Conservation (phyloP, 2,888 invertebrate genomes). For the Clistopyga incitator region DNA sequence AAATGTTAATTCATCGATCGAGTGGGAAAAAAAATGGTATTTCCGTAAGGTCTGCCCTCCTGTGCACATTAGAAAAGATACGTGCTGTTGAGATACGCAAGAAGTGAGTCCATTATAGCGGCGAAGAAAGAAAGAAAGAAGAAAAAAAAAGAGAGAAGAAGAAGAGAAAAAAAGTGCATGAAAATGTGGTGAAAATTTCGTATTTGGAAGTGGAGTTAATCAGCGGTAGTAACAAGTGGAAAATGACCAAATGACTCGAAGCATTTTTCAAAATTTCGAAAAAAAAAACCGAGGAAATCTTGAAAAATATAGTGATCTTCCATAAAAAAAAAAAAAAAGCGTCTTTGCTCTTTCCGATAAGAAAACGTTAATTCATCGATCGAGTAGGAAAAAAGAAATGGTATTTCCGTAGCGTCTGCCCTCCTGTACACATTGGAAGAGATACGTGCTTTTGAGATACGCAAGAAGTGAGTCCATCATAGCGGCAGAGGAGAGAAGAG, state of each 20-base stretch:
- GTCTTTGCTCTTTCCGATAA: too few relatives aligned
- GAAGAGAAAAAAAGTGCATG: background rate
- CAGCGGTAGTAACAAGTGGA: background rate
- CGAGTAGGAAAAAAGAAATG: background rate
- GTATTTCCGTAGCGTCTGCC: background rate
- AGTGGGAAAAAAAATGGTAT: background rate
- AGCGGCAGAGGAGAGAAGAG: background rate
- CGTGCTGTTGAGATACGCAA: background rate
- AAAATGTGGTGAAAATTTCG: background rate
- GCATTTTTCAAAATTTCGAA: too few relatives aligned
- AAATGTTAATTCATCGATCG: too few relatives aligned
- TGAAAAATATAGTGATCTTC: too few relatives aligned
- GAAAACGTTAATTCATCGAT: too few relatives aligned
- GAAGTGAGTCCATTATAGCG: slow-evolving; percentile 2
- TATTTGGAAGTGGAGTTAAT: background rate
- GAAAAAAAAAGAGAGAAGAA: background rate
- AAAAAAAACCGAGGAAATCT: too few relatives aligned
- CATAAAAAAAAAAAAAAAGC: too few relatives aligned
- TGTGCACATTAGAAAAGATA: background rate
- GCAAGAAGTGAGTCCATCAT: slow-evolving; percentile 2
- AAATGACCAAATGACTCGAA: background rate
- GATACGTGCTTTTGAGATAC: background rate
- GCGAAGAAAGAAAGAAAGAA: background rate
- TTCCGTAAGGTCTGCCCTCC: background rate
- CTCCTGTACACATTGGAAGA: background rate